Evolutionary conservation across 2,888 invertebrate genomes (phyloP).

Genomic region (Caradrina clavipalpis): DNA sequence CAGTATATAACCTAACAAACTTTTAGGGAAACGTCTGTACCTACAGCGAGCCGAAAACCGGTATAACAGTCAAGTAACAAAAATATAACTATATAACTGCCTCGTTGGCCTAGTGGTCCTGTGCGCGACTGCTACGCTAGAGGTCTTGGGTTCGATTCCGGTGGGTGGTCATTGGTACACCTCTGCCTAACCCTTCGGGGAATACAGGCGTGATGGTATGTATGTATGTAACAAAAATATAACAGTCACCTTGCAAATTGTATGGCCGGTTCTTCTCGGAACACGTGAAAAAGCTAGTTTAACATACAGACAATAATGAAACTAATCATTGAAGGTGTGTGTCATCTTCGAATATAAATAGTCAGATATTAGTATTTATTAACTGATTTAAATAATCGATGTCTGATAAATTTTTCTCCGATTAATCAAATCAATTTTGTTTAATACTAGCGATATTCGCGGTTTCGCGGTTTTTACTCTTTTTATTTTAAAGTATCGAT

Average conservation of each 20-base stretch:
- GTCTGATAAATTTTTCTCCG: slow-evolving; percentile 8
- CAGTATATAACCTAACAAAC: background rate
- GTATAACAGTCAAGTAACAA: background rate
- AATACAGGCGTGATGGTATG: too few relatives aligned
- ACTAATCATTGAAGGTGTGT: slow-evolving; percentile 28
- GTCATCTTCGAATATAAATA: slow-evolving; percentile 31
- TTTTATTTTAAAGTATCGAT: too few relatives aligned
- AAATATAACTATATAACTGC: too few relatives aligned
- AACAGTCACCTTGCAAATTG: too few relatives aligned
- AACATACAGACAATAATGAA: background rate
- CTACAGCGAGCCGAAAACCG: background rate
- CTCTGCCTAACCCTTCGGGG: too few relatives aligned
- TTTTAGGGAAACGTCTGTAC: background rate
- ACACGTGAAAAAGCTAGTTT: background rate
- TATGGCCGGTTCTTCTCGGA: background rate
- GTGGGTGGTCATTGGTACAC: too few relatives aligned
- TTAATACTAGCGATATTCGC: background rate
- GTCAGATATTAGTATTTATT: slow-evolving; percentile 28
- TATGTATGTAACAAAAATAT: too few relatives aligned
- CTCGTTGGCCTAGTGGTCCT: too few relatives aligned
- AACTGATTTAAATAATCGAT: slow-evolving; percentile 34
- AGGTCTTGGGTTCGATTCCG: too few relatives aligned
- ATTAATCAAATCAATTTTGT: slow-evolving; percentile 26
- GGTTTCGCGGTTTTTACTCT: background rate
- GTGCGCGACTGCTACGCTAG: too few relatives aligned